Percentiles rank a stretch among this genome's conserved stretches.
These are phyloP conservation scores for Eucera pruinosa DNA, from an alignment of 2,888 invertebrate species.

Conservation along the genomic window DNA sequence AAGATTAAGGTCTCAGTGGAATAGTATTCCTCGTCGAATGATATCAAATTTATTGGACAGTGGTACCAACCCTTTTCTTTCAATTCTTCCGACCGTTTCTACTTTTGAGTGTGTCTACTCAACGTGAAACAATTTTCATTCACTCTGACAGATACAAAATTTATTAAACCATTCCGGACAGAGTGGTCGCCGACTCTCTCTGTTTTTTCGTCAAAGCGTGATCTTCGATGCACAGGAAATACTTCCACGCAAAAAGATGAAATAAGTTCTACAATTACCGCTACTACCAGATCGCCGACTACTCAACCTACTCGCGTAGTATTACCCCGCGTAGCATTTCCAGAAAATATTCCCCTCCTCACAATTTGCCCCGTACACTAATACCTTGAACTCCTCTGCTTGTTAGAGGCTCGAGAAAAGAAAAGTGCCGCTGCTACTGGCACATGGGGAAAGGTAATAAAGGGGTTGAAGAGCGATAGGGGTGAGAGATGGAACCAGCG, in stretches of 20 bases:
- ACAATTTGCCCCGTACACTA: conserved; percentile 29
- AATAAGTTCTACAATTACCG: not conserved
- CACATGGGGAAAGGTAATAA: conserved; percentile 31
- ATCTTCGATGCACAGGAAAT: not conserved
- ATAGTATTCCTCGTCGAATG: not conserved
- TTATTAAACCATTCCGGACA: not conserved
- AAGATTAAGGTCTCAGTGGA: not conserved
- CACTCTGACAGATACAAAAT: not conserved
- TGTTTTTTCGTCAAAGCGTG: too few species aligned
- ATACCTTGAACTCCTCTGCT: conserved; percentile 48
- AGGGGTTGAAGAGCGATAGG: conserved; percentile 22
- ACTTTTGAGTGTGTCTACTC: not conserved
- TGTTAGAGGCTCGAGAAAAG: conserved; percentile 43
- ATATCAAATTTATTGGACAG: conserved; percentile 4
- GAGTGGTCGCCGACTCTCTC: not conserved
- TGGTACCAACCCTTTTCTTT: not conserved
- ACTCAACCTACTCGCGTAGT: conserved; percentile 16
- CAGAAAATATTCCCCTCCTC: conserved; percentile 21
- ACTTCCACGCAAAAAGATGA: not conserved
- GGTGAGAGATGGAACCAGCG: not conserved
- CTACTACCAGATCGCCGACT: not conserved
- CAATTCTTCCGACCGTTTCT: not conserved
- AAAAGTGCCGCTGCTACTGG: conserved; percentile 34
- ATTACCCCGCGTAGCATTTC: not conserved
- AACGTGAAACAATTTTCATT: not conserved